Evolutionary conservation across 1,140 invertebrate species (phyloP).

Genomic region (Ceratosolen solmsi): DNA sequence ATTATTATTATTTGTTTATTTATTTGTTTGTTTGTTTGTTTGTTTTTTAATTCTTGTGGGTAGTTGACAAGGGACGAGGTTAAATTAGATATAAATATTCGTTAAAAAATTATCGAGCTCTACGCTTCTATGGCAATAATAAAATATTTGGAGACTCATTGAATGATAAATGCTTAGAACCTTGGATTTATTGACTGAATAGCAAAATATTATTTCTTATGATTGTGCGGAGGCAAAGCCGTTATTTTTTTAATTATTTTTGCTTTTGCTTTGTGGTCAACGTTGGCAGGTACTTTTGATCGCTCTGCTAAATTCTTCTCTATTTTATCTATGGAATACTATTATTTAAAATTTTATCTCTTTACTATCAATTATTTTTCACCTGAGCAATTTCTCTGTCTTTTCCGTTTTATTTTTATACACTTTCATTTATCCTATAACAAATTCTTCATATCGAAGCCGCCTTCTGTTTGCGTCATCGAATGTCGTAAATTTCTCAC

Average conservation of each 20-base stretch:
- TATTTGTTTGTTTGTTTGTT: no score
- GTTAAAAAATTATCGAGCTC: no score
- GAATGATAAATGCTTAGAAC: no score
- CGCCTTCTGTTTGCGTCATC: constrained; percentile 32
- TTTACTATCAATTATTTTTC: constrained; percentile 44
- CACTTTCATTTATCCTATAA: constrained; percentile 30
- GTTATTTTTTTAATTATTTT: constrained; percentile 46
- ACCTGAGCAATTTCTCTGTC: constrained; percentile 25
- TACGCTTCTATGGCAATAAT: no score
- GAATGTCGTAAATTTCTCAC: constrained; percentile 18
- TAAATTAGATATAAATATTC: no score
- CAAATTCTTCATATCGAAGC: constrained; percentile 36
- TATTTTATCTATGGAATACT: constrained; percentile 42
- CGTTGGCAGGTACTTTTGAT: constrained; percentile 70
- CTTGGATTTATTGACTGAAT: constrained; percentile 30
- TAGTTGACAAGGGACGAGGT: no score
- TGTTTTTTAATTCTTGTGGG: no score
- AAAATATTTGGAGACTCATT: no score
- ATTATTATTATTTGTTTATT: no score
- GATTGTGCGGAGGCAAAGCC: constrained; percentile 60
- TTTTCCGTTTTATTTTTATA: constrained; percentile 44
- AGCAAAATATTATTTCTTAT: constrained; percentile 52
- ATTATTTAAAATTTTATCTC: constrained; percentile 40
- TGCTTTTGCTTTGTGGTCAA: constrained; percentile 59
- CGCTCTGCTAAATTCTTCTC: constrained; percentile 55